Percentiles rank a stretch among this genome's conserved stretches.
Evolutionary conservation across 2,888 invertebrate species (phyloP).

Genomic region (Andrena marginata): DNA sequence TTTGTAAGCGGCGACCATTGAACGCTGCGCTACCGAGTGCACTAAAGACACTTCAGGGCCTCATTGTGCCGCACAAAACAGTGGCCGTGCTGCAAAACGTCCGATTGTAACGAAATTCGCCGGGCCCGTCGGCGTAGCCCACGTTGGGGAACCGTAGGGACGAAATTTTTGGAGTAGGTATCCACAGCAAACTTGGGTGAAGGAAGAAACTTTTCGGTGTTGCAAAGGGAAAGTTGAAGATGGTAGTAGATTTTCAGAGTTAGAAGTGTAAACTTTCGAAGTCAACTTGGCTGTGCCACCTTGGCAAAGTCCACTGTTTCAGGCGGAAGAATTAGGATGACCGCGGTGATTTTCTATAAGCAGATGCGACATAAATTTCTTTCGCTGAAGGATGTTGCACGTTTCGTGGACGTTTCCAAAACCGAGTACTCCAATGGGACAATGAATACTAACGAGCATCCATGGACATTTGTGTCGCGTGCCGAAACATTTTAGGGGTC

Average conservation of each 20-base stretch:
- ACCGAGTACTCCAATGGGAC: constrained; percentile 56
- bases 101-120: constrained; percentile 76
- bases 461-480: constrained; percentile 64
- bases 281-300: no score
- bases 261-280: not conserved
- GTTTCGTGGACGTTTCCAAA: constrained; percentile 13
- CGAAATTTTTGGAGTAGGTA: not conserved
- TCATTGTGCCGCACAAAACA: constrained; percentile 74
- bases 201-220: not conserved
- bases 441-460: constrained; percentile 76
- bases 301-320: not conserved
- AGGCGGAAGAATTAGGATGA: not conserved
- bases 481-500: constrained; percentile 68
- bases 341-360: constrained; percentile 5
- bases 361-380: constrained; percentile 58
- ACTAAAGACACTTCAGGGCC: constrained; percentile 81
- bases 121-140: not conserved
- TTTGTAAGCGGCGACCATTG: constrained; percentile 81
- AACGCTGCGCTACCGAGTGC: constrained; percentile 77
- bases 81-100: constrained; percentile 66
- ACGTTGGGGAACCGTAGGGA: not conserved
- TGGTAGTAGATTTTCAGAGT: not conserved
- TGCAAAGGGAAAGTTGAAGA: not conserved
- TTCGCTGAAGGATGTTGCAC: constrained; percentile 4
- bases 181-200: not conserved